These are phyloP conservation scores for Paguma larvata DNA, from an alignment of 2,797 vertebrate species.

Conservation along the genomic window DNA sequence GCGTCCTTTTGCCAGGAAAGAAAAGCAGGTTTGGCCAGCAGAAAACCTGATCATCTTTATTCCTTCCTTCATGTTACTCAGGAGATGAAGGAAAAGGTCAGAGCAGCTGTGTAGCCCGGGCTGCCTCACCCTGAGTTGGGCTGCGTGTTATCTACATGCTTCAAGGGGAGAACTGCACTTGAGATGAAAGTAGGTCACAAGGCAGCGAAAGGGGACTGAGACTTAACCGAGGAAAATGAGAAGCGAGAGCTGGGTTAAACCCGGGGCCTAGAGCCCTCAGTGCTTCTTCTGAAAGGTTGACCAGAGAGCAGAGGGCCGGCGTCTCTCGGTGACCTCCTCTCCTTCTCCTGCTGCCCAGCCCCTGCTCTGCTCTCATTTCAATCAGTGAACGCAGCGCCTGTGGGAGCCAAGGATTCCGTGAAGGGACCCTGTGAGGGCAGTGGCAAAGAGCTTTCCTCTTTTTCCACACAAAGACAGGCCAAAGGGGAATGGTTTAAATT, in stretches of 20 bases:
- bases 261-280: not conserved
- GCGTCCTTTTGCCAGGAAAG: constrained; percentile 72
- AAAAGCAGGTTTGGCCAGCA: constrained; percentile 76
- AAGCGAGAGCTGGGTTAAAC: constrained; percentile 38
- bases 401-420: constrained; percentile 54
- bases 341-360: not conserved
- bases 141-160: not conserved
- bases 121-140: not conserved
- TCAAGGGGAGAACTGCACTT: constrained; percentile 48
- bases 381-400: constrained; percentile 56
- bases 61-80: constrained; percentile 38
- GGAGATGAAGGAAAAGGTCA: constrained; percentile 72
- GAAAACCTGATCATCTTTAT: constrained; percentile 64
- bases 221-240: constrained; percentile 66
- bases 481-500: constrained; percentile 80
- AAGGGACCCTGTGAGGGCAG: constrained; percentile 41
- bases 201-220: constrained; percentile 53
- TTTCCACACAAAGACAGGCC: constrained; percentile 72
- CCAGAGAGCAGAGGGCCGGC: not conserved
- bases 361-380: constrained; percentile 35
- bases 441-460: constrained; percentile 57
- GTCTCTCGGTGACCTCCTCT: not conserved
- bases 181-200: constrained; percentile 71
- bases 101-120: not conserved
- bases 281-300: constrained; percentile 47